Percentiles rank a stretch among this genome's conserved stretches.
Evolutionary conservation across 2,888 invertebrate species (phyloP).

Genomic region (Mamestra brassicae): DNA sequence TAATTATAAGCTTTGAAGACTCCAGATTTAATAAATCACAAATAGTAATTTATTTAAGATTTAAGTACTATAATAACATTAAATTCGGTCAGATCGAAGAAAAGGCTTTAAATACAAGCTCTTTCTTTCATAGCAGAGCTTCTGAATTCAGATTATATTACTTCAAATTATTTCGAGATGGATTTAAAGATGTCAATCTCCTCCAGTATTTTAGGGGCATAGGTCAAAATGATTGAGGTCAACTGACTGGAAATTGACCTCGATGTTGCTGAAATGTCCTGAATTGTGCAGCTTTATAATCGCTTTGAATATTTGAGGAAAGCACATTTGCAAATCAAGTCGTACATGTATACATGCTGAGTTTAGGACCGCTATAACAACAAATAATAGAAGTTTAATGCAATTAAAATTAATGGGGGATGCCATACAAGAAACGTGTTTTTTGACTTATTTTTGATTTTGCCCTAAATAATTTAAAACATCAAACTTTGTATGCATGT

Average conservation of each 20-base stretch:
- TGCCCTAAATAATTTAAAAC: no score
- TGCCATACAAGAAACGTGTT: no score
- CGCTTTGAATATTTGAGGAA: not conserved
- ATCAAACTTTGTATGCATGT: no score
- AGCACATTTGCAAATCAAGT: no score
- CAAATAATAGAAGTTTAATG: no score
- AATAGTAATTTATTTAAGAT: not conserved
- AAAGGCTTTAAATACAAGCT: not conserved
- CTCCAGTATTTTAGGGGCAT: not conserved
- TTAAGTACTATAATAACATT: not conserved
- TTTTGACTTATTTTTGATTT: no score
- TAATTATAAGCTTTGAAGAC: not conserved
- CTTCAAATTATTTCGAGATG: not conserved
- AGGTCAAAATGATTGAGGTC: not conserved
- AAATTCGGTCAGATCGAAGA: not conserved
- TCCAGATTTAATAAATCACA: no score
- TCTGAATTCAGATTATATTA: not conserved
- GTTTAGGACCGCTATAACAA: no score
- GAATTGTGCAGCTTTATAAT: not conserved
- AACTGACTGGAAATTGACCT: not conserved
- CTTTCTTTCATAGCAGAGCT: not conserved
- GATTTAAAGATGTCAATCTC: not conserved
- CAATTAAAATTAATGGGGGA: no score
- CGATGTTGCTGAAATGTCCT: not conserved
- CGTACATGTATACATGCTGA: no score